These are phyloP conservation scores for Nomada goodeniana DNA, from an alignment of 2,888 invertebrate genomes.

Conservation along the genomic window DNA sequence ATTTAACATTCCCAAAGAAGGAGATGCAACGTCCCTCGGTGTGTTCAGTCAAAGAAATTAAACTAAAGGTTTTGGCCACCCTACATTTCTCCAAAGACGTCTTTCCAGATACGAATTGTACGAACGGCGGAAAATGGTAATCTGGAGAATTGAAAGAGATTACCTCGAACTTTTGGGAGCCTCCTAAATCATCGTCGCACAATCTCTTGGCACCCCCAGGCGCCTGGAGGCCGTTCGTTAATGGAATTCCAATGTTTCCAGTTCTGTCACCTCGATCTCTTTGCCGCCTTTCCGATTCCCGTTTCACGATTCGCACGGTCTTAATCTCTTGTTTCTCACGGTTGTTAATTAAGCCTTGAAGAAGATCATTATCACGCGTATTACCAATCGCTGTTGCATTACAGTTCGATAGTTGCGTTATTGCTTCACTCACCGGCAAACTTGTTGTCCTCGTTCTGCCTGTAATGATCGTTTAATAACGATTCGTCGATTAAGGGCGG, in stretches of 20 bases:
- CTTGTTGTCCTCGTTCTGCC: constrained; percentile 77
- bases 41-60: too few species aligned
- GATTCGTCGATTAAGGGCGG: constrained; percentile 77
- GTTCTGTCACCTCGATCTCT: constrained; percentile 90
- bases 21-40: too few species aligned
- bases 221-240: constrained; percentile 78
- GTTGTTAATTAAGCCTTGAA: constrained; percentile 87
- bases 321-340: constrained; percentile 95
- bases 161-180: constrained; percentile 79
- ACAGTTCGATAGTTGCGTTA: constrained; percentile 1
- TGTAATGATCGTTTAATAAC: constrained; percentile 75
- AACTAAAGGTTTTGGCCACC: too few species aligned
- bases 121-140: neutral
- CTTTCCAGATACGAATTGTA: too few species aligned
- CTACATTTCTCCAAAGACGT: too few species aligned
- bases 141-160: neutral
- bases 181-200: constrained; percentile 76
- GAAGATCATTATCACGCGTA: neutral
- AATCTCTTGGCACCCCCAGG: constrained; percentile 79
- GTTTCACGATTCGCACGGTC: constrained; percentile 96
- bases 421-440: constrained; percentile 64
- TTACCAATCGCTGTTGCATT: neutral
- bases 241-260: constrained; percentile 80
- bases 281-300: constrained; percentile 94
- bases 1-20: too few species aligned